These are phyloP conservation scores for Diaprepes abbreviatus DNA, from an alignment of 2,888 invertebrate species.

Conservation along the genomic window DNA sequence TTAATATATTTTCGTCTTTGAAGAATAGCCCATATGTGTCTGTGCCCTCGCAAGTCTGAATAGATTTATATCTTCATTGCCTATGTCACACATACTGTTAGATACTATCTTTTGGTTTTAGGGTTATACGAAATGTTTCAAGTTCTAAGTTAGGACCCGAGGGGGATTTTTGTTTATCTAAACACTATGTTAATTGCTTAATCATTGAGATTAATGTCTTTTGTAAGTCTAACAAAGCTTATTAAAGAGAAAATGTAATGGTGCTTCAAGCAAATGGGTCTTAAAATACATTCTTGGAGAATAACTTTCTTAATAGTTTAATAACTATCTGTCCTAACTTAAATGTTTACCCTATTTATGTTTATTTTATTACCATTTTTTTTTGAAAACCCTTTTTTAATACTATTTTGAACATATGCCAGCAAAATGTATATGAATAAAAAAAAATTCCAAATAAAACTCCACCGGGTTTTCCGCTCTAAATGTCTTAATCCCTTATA, in stretches of 20 bases:
- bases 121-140: constrained; percentile 14
- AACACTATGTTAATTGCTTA: constrained; percentile 7
- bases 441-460: too few species aligned
- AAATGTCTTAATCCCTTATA: too few species aligned
- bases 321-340: too few species aligned
- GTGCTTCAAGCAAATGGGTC: not conserved
- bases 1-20: too few species aligned
- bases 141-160: not conserved
- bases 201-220: constrained; percentile 11
- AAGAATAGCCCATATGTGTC: not conserved
- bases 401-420: too few species aligned
- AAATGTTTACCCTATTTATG: too few species aligned
- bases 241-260: not conserved
- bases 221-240: constrained; percentile 3
- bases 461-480: too few species aligned
- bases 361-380: too few species aligned
- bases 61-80: constrained; percentile 21
- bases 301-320: too few species aligned
- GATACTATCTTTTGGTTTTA: constrained; percentile 20
- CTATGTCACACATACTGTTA: constrained; percentile 22
- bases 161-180: constrained; percentile 7
- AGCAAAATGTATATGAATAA: too few species aligned
- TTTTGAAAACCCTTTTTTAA: too few species aligned
- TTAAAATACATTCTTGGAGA: too few species aligned
- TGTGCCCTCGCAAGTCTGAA: not conserved